phyloP scores from a whole-genome alignment of 2,888 invertebrate species.

The Chrysomela aeneicollis region DNA sequence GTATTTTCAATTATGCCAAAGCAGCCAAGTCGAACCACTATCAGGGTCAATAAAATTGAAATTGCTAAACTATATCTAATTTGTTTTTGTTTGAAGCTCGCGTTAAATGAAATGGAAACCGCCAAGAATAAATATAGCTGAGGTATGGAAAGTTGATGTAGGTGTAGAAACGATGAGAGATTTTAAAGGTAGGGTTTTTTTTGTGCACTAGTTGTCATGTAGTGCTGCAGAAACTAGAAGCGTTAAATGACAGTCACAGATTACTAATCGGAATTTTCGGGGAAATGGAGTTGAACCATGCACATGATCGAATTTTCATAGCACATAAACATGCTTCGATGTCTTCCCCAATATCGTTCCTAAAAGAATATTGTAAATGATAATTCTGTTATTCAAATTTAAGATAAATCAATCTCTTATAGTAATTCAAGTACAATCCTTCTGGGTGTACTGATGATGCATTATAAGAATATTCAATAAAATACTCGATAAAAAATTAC shows the following conservation, averaged over 20 bases:
- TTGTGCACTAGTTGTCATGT: conserved; percentile 40
- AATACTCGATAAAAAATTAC: too few relatives aligned
- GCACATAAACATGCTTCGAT: too few relatives aligned
- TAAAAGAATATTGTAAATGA: too few relatives aligned
- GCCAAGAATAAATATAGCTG: conserved; percentile 22
- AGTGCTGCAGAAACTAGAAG: conserved; percentile 22
- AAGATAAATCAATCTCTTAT: too few relatives aligned
- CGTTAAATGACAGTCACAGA: conserved; percentile 17
- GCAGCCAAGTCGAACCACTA: conserved; percentile 13
- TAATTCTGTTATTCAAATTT: too few relatives aligned
- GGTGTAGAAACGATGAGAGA: conserved; percentile 3
- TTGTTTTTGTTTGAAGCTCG: conserved; percentile 18
- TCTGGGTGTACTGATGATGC: too few relatives aligned
- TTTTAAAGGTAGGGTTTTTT: conserved; percentile 23
- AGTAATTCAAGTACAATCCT: too few relatives aligned
- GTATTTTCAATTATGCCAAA: background rate
- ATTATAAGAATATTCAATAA: too few relatives aligned
- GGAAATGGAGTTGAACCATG: too few relatives aligned
- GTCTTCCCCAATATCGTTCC: too few relatives aligned
- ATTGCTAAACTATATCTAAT: conserved; percentile 16
- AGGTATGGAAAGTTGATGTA: conserved; percentile 18
- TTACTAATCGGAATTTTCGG: background rate
- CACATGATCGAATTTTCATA: too few relatives aligned
- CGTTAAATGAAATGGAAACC: conserved; percentile 35
- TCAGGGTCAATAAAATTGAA: conserved; percentile 28